Evolutionary conservation across 2,113 vertebrate genomes (phyloP).

Genomic region (Mustelus asterias): DNA sequence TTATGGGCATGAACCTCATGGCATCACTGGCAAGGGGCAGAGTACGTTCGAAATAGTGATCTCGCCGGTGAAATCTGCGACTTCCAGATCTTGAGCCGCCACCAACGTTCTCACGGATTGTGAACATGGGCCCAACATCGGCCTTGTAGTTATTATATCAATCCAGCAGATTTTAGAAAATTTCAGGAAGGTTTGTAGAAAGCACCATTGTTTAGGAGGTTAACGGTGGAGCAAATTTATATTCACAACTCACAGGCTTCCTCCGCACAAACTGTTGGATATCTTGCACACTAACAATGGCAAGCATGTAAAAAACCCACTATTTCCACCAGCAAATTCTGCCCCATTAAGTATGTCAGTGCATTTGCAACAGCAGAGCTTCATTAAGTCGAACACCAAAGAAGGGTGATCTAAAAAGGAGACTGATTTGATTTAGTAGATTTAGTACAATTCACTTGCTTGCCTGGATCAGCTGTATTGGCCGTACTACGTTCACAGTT

Average conservation of each 20-base stretch:
- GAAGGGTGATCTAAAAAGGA: neutral
- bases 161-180: neutral
- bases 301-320: neutral
- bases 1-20: too few species aligned
- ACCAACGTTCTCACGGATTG: too few species aligned
- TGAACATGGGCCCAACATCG: too few species aligned
- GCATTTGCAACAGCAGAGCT: neutral
- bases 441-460: neutral
- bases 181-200: neutral
- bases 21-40: too few species aligned
- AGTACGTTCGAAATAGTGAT: too few species aligned
- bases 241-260: neutral
- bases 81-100: too few species aligned
- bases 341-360: neutral
- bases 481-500: neutral
- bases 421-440: neutral
- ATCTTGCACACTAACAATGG: neutral
- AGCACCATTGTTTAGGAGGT: neutral
- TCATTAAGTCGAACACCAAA: neutral
- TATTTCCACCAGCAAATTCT: neutral
- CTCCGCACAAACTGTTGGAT: neutral
- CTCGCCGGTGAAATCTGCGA: too few species aligned
- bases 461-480: neutral
- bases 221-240: neutral
- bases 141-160: neutral